Conservation (phyloP, 2,888 invertebrate genomes). For the Eupeodes latifasciatus region DNA sequence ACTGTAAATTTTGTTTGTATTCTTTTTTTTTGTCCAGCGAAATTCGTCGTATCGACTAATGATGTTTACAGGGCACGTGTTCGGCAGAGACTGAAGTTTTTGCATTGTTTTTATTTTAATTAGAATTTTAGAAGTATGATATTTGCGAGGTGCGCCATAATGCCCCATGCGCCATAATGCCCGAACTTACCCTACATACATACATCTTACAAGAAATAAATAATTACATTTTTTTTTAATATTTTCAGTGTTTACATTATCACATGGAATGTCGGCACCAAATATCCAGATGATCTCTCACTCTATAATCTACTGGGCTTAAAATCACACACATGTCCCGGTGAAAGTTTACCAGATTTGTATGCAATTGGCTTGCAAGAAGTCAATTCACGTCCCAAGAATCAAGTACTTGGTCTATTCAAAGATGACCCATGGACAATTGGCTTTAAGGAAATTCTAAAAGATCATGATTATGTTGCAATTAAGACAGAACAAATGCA, state of each 20-base stretch:
- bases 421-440: slow-evolving; percentile 95
- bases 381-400: slow-evolving; percentile 94
- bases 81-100: too few species aligned
- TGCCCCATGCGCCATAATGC: too few species aligned
- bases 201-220: too few species aligned
- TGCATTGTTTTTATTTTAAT: too few species aligned
- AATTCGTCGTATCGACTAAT: too few species aligned
- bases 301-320: slow-evolving; percentile 89
- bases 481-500: slow-evolving; percentile 92
- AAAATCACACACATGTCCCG: slow-evolving; percentile 86
- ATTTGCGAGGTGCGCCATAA: too few species aligned
- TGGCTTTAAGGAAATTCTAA: slow-evolving; percentile 89
- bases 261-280: slow-evolving; percentile 96
- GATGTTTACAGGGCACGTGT: too few species aligned
- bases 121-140: too few species aligned
- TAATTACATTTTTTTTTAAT: background rate
- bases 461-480: slow-evolving; percentile 89
- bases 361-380: slow-evolving; percentile 95
- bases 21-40: too few species aligned
- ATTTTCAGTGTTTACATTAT: slow-evolving; percentile 87
- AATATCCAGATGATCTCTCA: slow-evolving; percentile 89
- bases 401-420: slow-evolving; percentile 91
- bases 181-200: too few species aligned
- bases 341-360: slow-evolving; percentile 91
- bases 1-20: too few species aligned